Base-by-base conservation (phyloP, 2,888 invertebrate genomes). In the Drosophila kambysellisi region DNA sequence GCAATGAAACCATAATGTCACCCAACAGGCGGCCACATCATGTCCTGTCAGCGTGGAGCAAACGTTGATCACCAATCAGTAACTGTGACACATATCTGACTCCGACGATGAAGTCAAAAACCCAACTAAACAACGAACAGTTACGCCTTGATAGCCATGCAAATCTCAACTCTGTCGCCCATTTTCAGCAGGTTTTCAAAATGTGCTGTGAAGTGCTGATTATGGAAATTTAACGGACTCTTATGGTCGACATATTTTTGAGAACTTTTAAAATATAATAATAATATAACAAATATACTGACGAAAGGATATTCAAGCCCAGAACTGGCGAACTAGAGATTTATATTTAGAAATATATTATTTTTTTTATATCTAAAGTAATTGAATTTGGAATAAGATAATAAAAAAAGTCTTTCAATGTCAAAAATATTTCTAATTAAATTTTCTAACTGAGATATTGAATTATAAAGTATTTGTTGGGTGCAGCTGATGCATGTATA, bases 1-100 rank as follows among this genome's bases (percentile, higher is more conserved):
- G 82, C 86, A 88, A 82, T 84, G 88, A 89, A 86, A 82, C 84
- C 85, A 86, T 84, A 81, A 89, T 89, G 88, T 82, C 76, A 78
- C 48, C 74, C 88, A 82, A 88, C 83, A 79, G 80, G 89, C 76
- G 78, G 78, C 69, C 85, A 68, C 50, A 68, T 56, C 65, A 59
- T 46, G 74, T 48, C 72, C 68, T 65, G 63, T 17, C 77, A 73
- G 62, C 73, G 54, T 67, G 71, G 67, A 68, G 66, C 74, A 57
- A 71, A 53, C 29, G 64, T 62, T 81, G 72, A 82, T 84, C 73
- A 81, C 79, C 78, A 65, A 87, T 84, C 79, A 87, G 76, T 79
- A 63, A 77, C 79, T 69, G 63, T 71, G 70, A 81, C 81, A 74
- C 68, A 70, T 70, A 54, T 68, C 56, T 15, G 29, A 58, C 33